phyloP scores from a whole-genome alignment of 1,140 invertebrate species.

The Listronotus oregonensis region DNA sequence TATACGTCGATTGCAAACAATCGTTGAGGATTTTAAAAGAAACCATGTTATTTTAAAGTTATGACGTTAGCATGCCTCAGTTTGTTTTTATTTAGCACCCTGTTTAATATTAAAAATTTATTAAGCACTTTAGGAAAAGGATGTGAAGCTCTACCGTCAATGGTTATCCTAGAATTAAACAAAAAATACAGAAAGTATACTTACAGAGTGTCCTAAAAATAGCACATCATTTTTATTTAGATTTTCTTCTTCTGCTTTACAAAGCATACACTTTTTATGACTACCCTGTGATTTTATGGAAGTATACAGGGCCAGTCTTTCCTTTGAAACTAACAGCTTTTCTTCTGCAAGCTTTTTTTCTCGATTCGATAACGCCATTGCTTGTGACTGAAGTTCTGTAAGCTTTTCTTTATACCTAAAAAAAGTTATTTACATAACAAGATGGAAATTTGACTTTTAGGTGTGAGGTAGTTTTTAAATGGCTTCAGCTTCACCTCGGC shows the following conservation, averaged over 20 bases:
- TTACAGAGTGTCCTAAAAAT: conserved; percentile 7
- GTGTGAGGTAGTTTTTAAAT: no score
- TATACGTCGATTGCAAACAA: no score
- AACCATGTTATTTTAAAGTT: no score
- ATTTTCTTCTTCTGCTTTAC: conserved; percentile 32
- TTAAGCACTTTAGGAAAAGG: no score
- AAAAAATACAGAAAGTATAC: no score
- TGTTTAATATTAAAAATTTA: no score
- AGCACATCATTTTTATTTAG: conserved; percentile 1
- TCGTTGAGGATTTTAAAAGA: no score
- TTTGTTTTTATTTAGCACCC: no score
- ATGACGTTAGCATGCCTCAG: no score
- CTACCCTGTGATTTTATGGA: conserved; percentile 25
- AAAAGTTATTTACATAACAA: conserved; percentile 48
- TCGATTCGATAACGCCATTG: conserved; percentile 40
- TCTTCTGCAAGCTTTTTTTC: conserved; percentile 54
- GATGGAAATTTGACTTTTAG: conserved; percentile 33
- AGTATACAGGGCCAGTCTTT: conserved; percentile 44
- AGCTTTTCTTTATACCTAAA: conserved; percentile 51
- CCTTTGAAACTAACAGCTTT: conserved; percentile 50
- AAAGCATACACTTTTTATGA: conserved; percentile 39
- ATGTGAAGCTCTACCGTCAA: no score
- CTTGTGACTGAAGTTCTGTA: conserved; percentile 47
- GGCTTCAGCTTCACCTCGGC: no score
- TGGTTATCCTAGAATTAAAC: no score